Conservation (phyloP, 2,888 invertebrate genomes). For the Azorinus chamasolen region DNA sequence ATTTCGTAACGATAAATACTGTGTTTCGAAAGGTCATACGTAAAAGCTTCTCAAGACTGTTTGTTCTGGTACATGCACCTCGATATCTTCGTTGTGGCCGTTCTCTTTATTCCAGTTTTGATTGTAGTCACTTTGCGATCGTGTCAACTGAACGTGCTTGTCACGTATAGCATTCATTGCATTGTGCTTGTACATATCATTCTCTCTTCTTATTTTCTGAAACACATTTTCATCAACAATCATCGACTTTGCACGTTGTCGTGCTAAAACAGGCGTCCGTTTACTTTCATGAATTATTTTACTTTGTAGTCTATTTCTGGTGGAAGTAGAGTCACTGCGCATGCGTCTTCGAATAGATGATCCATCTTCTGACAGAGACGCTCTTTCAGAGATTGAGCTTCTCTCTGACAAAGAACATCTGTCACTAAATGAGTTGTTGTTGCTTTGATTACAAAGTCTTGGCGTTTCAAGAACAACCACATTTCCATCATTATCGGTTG, state of each 20-base stretch:
- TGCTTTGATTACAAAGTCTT: slow-evolving; percentile 1
- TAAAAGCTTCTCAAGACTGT: no score
- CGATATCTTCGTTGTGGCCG: no score
- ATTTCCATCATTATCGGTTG: slow-evolving; percentile 82
- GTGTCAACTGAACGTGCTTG: no score
- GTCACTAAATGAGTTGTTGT: slow-evolving; percentile 52
- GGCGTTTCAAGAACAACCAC: slow-evolving; percentile 73
- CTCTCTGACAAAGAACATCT: slow-evolving; percentile 48
- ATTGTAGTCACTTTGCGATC: no score
- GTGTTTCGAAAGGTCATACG: no score
- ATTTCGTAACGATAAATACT: no score
- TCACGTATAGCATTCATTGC: slow-evolving; percentile 21
- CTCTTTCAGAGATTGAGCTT: slow-evolving; percentile 52
- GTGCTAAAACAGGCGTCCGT: no score
- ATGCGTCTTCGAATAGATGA: neutral
- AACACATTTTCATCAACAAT: slow-evolving; percentile 10
- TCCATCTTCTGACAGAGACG: slow-evolving; percentile 12
- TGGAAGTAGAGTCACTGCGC: slow-evolving; percentile 1
- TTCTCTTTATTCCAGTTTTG: no score
- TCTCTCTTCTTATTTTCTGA: slow-evolving; percentile 27
- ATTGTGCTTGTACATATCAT: slow-evolving; percentile 21
- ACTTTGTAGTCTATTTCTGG: neutral
- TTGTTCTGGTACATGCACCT: no score
- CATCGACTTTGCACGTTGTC: slow-evolving; percentile 22
- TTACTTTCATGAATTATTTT: no score